Conservation (phyloP, 2,888 invertebrate species). For the Mythimna loreyi region DNA sequence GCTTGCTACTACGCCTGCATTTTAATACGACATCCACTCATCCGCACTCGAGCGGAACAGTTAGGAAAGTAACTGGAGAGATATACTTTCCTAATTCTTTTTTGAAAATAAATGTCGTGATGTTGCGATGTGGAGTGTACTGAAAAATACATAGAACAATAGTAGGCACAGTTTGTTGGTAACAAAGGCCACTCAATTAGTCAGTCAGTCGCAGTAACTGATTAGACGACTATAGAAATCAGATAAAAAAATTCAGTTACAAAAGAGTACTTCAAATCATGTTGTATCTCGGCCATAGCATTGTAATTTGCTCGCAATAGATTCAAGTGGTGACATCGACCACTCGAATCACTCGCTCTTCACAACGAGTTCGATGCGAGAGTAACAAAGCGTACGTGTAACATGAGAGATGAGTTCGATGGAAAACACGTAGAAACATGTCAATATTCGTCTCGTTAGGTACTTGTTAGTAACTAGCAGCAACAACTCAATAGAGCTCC, state of each 20-base stretch:
- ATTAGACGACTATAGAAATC: conserved; percentile 4
- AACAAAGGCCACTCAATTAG: conserved; percentile 4
- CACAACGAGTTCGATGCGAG: conserved; percentile 31
- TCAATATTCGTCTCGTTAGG: conserved; percentile 43
- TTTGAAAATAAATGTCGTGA: background rate
- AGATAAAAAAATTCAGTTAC: conserved; percentile 19
- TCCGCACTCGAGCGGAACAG: conserved; percentile 52
- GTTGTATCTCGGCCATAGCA: conserved; percentile 19
- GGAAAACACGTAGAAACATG: conserved; percentile 37
- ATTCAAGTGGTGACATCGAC: conserved; percentile 29
- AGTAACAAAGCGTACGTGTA: conserved; percentile 43
- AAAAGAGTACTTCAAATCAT: conserved; percentile 24
- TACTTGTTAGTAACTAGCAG: conserved; percentile 44
- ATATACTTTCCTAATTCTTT: conserved; percentile 47
- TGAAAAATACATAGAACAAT: background rate
- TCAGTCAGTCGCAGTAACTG: background rate
- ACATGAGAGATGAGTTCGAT: conserved; percentile 16
- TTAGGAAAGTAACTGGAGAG: conserved; percentile 52
- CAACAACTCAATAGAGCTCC: conserved; percentile 53
- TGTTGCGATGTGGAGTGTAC: too few relatives aligned
- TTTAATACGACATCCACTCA: conserved; percentile 70
- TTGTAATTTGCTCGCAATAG: conserved; percentile 31
- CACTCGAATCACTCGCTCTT: conserved; percentile 35
- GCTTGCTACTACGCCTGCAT: conserved; percentile 68
- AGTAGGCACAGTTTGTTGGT: background rate